Conservation (phyloP, 2,113 vertebrate genomes). For the Montifringilla adamsi region DNA sequence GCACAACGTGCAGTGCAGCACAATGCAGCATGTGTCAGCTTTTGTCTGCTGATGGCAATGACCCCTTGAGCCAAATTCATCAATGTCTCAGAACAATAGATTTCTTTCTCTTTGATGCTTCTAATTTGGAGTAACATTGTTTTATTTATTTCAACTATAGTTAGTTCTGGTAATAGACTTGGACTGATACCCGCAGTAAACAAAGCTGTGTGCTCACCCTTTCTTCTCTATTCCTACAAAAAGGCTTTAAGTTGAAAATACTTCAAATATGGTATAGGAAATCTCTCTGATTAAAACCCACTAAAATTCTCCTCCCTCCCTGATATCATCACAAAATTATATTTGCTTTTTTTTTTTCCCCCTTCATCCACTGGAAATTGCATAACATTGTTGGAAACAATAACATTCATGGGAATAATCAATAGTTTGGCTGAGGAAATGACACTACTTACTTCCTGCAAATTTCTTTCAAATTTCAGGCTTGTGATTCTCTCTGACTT, state of each 20-base stretch:
- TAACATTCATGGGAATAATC: neutral
- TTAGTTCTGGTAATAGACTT: neutral
- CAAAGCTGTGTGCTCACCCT: neutral
- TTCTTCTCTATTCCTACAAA: neutral
- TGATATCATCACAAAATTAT: neutral
- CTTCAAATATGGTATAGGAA: neutral
- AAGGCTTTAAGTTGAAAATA: neutral
- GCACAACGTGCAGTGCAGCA: neutral
- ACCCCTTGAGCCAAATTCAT: neutral
- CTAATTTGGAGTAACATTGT: neutral
- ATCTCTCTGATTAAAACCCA: neutral
- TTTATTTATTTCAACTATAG: neutral
- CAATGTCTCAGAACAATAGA: neutral
- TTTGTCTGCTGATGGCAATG: neutral
- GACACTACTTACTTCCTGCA: neutral
- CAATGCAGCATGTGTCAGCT: neutral
- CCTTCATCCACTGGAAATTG: fast-evolving
- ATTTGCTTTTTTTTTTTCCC: neutral
- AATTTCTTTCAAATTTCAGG: neutral
- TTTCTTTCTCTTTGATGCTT: neutral
- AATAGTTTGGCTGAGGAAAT: neutral
- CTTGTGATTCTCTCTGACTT: neutral
- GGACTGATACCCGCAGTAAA: neutral
- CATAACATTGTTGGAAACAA: neutral
- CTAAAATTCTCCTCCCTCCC: neutral